Percentiles rank a stretch among this genome's conserved stretches.
phyloP scores from a whole-genome alignment of 2,113 vertebrate species.

The Thalassarche chlororhynchos region DNA sequence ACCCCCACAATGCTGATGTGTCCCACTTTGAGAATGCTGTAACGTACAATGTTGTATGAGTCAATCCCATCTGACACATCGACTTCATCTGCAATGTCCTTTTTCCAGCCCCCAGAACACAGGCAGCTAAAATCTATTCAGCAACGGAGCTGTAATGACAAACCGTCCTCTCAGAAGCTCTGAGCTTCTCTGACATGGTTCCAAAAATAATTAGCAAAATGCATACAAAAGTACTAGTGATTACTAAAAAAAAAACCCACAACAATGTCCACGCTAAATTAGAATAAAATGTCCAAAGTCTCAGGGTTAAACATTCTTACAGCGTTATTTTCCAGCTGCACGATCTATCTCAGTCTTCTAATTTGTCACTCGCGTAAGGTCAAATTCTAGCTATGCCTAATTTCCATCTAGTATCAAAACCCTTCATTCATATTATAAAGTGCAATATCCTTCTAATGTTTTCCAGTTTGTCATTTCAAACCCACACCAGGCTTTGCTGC shows the following conservation, averaged over 20 bases:
- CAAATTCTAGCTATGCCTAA: not conserved
- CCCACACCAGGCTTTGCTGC: not conserved
- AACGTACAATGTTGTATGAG: not conserved
- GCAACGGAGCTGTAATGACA: not conserved
- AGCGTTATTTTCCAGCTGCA: not conserved
- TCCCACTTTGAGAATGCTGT: not conserved
- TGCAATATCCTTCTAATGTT: not conserved
- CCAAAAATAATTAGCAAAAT: not conserved
- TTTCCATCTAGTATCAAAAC: not conserved
- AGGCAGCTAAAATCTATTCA: not conserved
- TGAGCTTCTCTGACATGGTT: not conserved
- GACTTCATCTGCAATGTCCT: not conserved
- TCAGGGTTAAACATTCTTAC: not conserved
- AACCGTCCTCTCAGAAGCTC: not conserved
- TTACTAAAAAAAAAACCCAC: not conserved
- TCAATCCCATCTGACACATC: not conserved
- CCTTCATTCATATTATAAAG: not conserved
- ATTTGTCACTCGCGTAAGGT: not conserved
- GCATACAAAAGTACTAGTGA: not conserved
- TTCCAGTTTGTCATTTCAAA: not conserved
- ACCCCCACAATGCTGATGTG: accelerated
- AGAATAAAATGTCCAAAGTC: not conserved
- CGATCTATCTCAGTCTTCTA: not conserved
- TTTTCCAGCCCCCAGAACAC: not conserved
- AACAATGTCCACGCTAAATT: not conserved